A percentile compares a stretch with the other conserved stretches of the same genome.
These are phyloP conservation scores for Melanotaenia boesemani DNA, from an alignment of 2,797 vertebrate species.

Conservation along the genomic window DNA sequence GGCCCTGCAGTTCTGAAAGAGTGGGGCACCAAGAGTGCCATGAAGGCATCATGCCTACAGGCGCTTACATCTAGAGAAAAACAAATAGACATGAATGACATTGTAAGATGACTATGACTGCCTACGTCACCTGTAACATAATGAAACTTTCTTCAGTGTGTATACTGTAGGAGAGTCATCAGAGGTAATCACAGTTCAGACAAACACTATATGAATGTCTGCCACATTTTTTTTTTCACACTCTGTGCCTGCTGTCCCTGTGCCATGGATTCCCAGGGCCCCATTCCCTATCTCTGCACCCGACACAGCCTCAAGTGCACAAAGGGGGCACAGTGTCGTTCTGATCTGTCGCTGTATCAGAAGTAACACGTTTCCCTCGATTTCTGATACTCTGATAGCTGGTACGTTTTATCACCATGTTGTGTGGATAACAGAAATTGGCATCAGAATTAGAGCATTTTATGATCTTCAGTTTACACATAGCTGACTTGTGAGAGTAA, in stretches of 20 bases:
- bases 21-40: neutral
- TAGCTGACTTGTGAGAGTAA: conserved; percentile 4
- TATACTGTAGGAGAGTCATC: conserved; percentile 9
- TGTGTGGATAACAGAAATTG: conserved; percentile 16
- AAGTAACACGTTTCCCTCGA: conserved; percentile 31
- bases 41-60: neutral
- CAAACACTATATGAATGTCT: conserved; percentile 35
- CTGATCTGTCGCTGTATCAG: conserved; percentile 35
- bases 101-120: conserved; percentile 9
- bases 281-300: conserved; percentile 60
- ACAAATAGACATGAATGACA: conserved; percentile 15
- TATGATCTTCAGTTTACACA: conserved; percentile 10
- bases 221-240: conserved; percentile 26
- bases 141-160: conserved; percentile 24
- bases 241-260: conserved; percentile 40
- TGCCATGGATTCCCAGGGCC: conserved; percentile 57
- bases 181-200: conserved; percentile 34
- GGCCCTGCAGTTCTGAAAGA: conserved; percentile 7
- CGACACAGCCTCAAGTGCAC: conserved; percentile 52
- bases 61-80: neutral
- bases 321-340: conserved; percentile 62
- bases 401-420: neutral
- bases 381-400: conserved; percentile 36
- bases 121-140: conserved; percentile 19
- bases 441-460: conserved; percentile 20